Base-by-base conservation (phyloP, 2,797 vertebrate genomes). In the Benthosema pterotum region DNA sequence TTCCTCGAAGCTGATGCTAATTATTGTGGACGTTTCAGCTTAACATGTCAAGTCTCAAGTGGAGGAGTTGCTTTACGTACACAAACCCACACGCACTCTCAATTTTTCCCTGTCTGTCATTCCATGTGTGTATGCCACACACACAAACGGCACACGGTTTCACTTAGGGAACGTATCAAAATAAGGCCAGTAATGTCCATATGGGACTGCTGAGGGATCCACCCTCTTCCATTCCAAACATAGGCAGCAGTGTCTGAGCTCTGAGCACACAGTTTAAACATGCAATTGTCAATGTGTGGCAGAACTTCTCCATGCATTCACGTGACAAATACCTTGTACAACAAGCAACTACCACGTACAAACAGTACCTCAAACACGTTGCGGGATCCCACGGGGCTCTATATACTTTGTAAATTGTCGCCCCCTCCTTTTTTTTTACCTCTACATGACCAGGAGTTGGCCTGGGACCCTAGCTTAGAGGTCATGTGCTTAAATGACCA, bases 121-220 rank as follows among this genome's bases (percentile, higher is more conserved):
- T 22, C 22, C 22, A 22, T 22, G 22, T 22, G 22, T 22, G n/a
- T n/a, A n/a, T n/a, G n/a, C n/a, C 42, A 42, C 42, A 42, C 25
- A 2, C 25, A 25, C 25, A 2, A 3, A 25, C 17, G 63, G 67
- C 59, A 56, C 54, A 69, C 55, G 16, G 16, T 57, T 65, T 69
- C 43, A 9, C 51, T 14, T 7, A 32, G 1, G 1, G 28, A 32
- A 6, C 5, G 28, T 28, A 22, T 52, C 22, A 22, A 73, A 82
- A 86, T 88, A 77, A 83, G 47, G 73, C 53, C 59, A 81, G 71
- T 63, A 82, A 87, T 82, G 82, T 83, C 86, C 83, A 71, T 65
- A 45, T 49, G 46, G 42, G 61, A 49, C 42, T 66, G 59, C 66
- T 45, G 38, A 38, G 66, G 63, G 69, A 85, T 63, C 77, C 67